phyloP scores from a whole-genome alignment of 1,140 invertebrate genomes.

The Drosophila bifasciata region DNA sequence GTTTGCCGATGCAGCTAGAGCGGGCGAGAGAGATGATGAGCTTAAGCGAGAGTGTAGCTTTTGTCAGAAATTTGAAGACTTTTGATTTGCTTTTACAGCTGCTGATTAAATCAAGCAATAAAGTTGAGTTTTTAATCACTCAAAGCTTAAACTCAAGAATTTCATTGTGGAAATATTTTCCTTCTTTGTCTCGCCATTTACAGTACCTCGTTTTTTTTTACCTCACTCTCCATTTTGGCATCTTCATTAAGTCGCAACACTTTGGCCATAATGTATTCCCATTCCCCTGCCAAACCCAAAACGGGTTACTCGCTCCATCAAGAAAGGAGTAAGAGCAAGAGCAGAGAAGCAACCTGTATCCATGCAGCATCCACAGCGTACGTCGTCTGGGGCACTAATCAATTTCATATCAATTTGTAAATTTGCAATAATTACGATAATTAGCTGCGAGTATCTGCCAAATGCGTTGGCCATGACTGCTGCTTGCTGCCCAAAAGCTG shows the following conservation, averaged over 20 bases:
- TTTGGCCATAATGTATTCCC: slow-evolving; percentile 6
- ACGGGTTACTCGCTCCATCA: slow-evolving; percentile 19
- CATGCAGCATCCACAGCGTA: slow-evolving; percentile 22
- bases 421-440: slow-evolving; percentile 84
- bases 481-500: slow-evolving; percentile 12
- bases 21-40: no score
- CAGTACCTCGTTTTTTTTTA: no score
- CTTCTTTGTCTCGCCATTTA: no score
- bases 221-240: slow-evolving; percentile 7
- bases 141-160: no score
- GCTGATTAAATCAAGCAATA: no score
- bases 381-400: slow-evolving; percentile 69
- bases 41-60: no score
- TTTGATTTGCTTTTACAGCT: no score
- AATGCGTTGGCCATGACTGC: slow-evolving; percentile 54
- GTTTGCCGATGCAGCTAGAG: no score
- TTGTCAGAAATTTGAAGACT: no score
- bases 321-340: slow-evolving; percentile 5
- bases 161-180: no score
- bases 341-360: slow-evolving; percentile 30
- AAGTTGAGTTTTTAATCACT: no score
- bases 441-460: slow-evolving; percentile 77
- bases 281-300: neutral
- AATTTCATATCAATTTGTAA: slow-evolving; percentile 84
- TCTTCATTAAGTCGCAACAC: slow-evolving; percentile 32